Evolutionary conservation across 2,888 invertebrate genomes (phyloP).

Genomic region (Athetis lepigone): DNA sequence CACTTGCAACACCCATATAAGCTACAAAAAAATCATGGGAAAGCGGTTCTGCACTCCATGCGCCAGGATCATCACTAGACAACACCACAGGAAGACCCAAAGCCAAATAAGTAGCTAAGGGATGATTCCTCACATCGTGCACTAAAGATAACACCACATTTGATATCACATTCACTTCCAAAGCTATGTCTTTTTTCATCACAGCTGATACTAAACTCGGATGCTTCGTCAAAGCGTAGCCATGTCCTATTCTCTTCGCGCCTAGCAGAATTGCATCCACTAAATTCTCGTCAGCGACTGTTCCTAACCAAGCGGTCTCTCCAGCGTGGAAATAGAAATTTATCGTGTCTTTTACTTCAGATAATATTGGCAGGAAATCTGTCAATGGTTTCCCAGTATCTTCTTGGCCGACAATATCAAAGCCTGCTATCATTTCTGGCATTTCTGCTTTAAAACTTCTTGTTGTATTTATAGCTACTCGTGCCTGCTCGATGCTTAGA

Average conservation of each 20-base stretch:
- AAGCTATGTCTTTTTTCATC: constrained; percentile 91
- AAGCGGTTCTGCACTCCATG: constrained; percentile 93
- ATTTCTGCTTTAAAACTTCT: constrained; percentile 83
- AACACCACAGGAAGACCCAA: constrained; percentile 93
- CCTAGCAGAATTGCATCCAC: constrained; percentile 94
- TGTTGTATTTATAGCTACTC: constrained; percentile 79
- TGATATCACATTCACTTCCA: constrained; percentile 95
- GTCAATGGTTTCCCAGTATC: constrained; percentile 92
- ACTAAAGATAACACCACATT: constrained; percentile 94
- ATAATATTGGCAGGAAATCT: constrained; percentile 90
- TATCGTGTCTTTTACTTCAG: constrained; percentile 87
- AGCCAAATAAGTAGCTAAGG: constrained; percentile 92
- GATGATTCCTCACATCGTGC: constrained; percentile 94
- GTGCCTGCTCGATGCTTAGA: constrained; percentile 76
- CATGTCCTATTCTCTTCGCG: constrained; percentile 94
- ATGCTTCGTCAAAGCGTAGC: constrained; percentile 94
- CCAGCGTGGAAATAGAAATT: constrained; percentile 95
- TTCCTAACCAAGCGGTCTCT: constrained; percentile 94
- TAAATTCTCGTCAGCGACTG: constrained; percentile 93
- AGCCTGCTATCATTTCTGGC: constrained; percentile 93
- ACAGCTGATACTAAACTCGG: constrained; percentile 91
- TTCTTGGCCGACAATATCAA: constrained; percentile 96
- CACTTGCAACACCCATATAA: constrained; percentile 94
- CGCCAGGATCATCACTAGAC: constrained; percentile 95
- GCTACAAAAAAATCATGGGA: constrained; percentile 95